Percentiles rank a stretch among this genome's conserved stretches.
Evolutionary conservation across 2,113 vertebrate genomes (phyloP).

Genomic region (Corythornis vintsioides): DNA sequence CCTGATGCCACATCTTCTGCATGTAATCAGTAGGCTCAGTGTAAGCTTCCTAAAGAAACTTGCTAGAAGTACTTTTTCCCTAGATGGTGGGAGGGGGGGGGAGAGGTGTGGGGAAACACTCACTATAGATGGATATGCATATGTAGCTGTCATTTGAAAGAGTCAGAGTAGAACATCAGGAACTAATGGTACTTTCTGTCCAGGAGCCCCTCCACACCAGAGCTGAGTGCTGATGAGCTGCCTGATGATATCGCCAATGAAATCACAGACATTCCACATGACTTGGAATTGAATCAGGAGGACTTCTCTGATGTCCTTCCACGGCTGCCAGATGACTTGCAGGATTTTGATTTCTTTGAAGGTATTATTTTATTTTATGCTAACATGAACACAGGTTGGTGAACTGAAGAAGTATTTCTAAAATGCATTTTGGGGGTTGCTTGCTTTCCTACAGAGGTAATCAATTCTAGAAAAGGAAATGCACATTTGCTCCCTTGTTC

Average conservation of each 20-base stretch:
- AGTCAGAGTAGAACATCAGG: not conserved
- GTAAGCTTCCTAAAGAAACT: not conserved
- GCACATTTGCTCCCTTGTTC: not conserved
- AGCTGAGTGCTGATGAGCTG: conserved; percentile 95
- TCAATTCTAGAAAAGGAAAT: not conserved
- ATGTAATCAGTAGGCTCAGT: not conserved
- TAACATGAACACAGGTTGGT: not conserved
- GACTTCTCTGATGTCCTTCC: conserved; percentile 97
- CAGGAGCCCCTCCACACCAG: conserved; percentile 94
- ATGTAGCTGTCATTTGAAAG: not conserved
- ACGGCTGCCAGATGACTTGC: conserved; percentile 93
- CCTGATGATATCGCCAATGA: conserved; percentile 98
- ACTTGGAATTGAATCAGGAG: conserved; percentile 98
- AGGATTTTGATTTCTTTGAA: conserved; percentile 99
- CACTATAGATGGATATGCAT: not conserved
- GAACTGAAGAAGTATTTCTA: conserved; percentile 6
- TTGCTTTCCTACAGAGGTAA: not conserved
- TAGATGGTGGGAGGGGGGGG: not conserved
- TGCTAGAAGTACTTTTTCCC: not conserved
- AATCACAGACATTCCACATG: conserved; percentile 98
- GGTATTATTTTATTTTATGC: conserved; percentile 76
- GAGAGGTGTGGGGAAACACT: not conserved
- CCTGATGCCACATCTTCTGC: not conserved
- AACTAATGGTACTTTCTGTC: conserved; percentile 29
- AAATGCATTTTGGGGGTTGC: not conserved